Conservation (phyloP, 2,888 invertebrate species). For the Andricus quercusramuli region DNA sequence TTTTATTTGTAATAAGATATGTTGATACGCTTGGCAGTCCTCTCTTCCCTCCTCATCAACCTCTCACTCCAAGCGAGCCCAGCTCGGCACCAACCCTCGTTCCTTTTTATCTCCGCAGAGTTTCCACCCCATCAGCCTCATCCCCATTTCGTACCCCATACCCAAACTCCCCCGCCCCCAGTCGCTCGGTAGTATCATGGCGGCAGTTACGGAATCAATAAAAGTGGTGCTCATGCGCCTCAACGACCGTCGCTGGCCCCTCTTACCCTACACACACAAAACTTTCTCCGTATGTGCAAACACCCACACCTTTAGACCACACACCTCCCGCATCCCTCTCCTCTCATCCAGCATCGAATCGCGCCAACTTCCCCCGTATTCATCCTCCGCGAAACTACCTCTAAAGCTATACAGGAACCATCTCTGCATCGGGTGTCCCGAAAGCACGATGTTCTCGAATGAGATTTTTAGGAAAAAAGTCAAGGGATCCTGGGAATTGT, state of each 20-base stretch:
- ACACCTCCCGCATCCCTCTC: conserved; percentile 47
- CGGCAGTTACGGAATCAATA: conserved; percentile 79
- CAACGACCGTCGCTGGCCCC: conserved; percentile 69
- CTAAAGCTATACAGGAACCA: conserved; percentile 74
- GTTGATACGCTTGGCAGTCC: conserved; percentile 71
- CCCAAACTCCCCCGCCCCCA: conserved; percentile 55
- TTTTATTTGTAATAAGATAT: conserved; percentile 77
- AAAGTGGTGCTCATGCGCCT: conserved; percentile 79
- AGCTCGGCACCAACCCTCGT: conserved; percentile 74
- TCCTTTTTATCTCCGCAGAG: conserved; percentile 79
- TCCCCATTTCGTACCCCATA: conserved; percentile 63
- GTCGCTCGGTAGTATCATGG: conserved; percentile 75
- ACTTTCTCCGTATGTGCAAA: conserved; percentile 32
- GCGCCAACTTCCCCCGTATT: conserved; percentile 71
- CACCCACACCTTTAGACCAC: conserved; percentile 49
- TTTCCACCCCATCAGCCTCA: conserved; percentile 79
- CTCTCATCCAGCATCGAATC: conserved; percentile 68
- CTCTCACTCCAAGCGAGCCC: conserved; percentile 57
- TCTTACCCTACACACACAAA: conserved; percentile 51
- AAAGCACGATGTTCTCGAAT: conserved; percentile 55
- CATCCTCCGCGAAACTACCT: conserved; percentile 70
- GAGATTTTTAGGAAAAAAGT: conserved; percentile 43
- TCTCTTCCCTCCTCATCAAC: conserved; percentile 60
- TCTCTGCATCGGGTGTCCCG: conserved; percentile 67
- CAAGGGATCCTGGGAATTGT: conserved; percentile 49